Evolutionary conservation across 2,797 vertebrate genomes (phyloP).

Genomic region (Lepidocolaptes lacrymiger): DNA sequence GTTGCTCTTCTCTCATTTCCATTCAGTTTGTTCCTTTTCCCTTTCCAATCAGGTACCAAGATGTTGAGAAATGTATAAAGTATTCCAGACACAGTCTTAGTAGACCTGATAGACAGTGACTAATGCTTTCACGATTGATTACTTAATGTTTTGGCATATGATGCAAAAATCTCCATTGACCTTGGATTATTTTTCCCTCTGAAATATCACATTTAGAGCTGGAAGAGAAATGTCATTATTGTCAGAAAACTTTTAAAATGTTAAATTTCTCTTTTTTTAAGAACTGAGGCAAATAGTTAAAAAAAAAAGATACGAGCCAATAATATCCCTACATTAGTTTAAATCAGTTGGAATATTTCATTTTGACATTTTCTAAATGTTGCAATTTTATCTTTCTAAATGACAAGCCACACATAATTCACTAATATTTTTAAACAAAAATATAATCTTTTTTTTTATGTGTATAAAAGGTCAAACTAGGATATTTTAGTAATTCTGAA

Average conservation of each 20-base stretch:
- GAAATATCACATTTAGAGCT: neutral
- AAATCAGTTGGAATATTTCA: neutral
- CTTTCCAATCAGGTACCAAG: neutral
- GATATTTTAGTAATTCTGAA: neutral
- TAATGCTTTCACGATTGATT: constrained; percentile 9
- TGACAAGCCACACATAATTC: neutral
- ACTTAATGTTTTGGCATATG: neutral
- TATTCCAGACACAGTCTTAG: neutral
- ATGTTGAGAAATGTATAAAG: neutral
- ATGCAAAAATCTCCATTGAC: neutral
- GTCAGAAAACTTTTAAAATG: neutral
- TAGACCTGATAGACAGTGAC: neutral
- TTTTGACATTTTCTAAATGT: constrained; percentile 7
- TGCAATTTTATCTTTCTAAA: neutral
- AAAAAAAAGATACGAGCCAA: neutral
- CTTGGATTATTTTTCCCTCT: neutral
- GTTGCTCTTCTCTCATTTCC: neutral
- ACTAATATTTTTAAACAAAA: neutral
- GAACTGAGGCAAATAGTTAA: neutral
- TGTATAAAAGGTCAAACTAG: neutral
- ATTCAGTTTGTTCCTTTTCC: neutral
- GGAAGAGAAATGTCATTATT: neutral
- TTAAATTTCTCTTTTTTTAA: neutral
- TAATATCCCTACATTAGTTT: neutral
- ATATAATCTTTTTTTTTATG: neutral